Base-by-base conservation (phyloP, 2,888 invertebrate genomes). In the Tricholauxania praeusta region DNA sequence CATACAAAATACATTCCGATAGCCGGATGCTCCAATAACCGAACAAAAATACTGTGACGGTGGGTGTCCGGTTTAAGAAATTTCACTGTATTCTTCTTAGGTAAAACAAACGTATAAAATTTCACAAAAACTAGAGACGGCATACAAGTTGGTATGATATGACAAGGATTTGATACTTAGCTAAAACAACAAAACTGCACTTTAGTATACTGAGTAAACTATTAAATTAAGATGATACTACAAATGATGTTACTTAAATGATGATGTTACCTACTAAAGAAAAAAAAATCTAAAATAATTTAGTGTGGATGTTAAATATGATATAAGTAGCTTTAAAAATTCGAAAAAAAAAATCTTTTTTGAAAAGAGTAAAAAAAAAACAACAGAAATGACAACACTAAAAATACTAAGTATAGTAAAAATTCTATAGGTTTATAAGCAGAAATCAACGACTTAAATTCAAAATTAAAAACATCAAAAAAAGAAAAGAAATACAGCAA, bases 401-500 rank as follows among this genome's bases (percentile, higher is more conserved):
- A 17, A 47, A 39, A 66, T 19, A 52, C 28, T 39, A 68, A 51
- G 17, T 48, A 60, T 39, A 39, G 39, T 39, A 39, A 39, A 39
- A 39, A 39, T 39, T 39, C 39, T 39, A 39, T 39, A 39, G 39
- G 10, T 39, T 39, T 39, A 39, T 39, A 39, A 39, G 39, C 39
- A 39, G 39, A 39, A 39, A 39, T 39, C 39, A 39, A 39, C 39
- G 39, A 39, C 39, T 70, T 73, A 74, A 72, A 76, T 75, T 71
- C 48, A 66, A 72, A 77, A 77, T 66, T 68, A 70, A 72, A 67
- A 77, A 64, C 60, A 53, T 59, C 68, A 64, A 55, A 55, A 68
- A 59, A 67, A 70, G 60, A 72, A 69, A 74, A 72, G 75, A 74
- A 78, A 74, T 62, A 74, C 73, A 71, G 69, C n/a, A 77, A 72